Conservation (phyloP, 2,888 invertebrate species). For the Nomada fabriciana region DNA sequence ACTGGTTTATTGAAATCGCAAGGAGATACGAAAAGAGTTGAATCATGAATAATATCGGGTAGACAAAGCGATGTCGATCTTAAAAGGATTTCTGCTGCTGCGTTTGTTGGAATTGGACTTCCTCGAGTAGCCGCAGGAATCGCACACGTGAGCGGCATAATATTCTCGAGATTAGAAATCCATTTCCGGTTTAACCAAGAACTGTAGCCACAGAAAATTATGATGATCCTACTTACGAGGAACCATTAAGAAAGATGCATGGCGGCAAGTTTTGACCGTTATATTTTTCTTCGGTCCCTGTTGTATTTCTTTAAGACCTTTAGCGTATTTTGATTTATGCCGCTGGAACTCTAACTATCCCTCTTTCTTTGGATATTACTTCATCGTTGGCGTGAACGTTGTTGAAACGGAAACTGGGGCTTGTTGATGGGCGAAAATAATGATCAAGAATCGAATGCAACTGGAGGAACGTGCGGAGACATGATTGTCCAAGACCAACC, state of each 20-base stretch:
- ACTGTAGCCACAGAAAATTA: constrained; percentile 58
- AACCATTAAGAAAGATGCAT: constrained; percentile 64
- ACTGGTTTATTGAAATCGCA: background rate
- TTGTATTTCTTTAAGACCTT: constrained; percentile 9
- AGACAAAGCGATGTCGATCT: constrained; percentile 9
- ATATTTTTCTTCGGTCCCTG: constrained; percentile 57
- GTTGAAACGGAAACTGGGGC: background rate
- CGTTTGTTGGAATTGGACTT: background rate
- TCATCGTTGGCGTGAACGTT: background rate
- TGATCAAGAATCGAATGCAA: constrained; percentile 49
- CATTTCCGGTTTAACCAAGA: constrained; percentile 64
- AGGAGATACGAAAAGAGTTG: background rate
- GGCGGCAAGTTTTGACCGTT: constrained; percentile 50
- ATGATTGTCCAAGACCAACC: constrained; percentile 60
- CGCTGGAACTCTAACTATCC: too few relatives aligned
- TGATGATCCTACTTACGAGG: constrained; percentile 67
- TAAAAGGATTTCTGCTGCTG: constrained; percentile 1
- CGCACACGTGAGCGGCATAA: constrained; percentile 49
- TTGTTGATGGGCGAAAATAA: constrained; percentile 43
- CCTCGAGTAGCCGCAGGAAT: constrained; percentile 20
- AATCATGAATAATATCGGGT: background rate
- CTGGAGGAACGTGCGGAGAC: constrained; percentile 39
- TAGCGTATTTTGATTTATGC: constrained; percentile 11
- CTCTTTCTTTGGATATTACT: background rate
- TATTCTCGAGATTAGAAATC: constrained; percentile 60